Evolutionary conservation across 2,888 invertebrate species (phyloP).

Genomic region (Esperia sulphurella): DNA sequence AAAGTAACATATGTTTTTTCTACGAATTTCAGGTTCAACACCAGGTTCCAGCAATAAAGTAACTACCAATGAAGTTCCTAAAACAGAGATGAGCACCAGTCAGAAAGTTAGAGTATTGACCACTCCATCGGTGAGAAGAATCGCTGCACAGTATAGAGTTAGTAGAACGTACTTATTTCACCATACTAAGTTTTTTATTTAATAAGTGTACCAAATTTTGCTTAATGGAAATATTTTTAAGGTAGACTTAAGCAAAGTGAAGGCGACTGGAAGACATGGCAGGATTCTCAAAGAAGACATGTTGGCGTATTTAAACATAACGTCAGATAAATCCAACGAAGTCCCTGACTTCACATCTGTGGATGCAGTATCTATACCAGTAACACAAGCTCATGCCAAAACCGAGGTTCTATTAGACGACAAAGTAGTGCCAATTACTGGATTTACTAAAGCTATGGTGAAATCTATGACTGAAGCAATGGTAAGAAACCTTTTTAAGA

Average conservation of each 20-base stretch:
- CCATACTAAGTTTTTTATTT: not conserved
- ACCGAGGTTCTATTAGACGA: conserved; percentile 57
- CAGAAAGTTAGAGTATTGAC: conserved; percentile 80
- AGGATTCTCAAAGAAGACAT: conserved; percentile 98
- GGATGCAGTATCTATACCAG: conserved; percentile 35
- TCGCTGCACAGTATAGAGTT: conserved; percentile 94
- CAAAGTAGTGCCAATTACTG: conserved; percentile 84
- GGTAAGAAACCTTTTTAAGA: conserved; percentile 57
- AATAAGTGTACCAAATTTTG: not conserved
- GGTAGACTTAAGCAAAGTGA: conserved; percentile 84
- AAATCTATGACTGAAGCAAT: conserved; percentile 95
- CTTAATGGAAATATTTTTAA: conserved; percentile 41
- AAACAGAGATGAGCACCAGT: conserved; percentile 19
- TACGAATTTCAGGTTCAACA: conserved; percentile 26
- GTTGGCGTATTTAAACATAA: conserved; percentile 81
- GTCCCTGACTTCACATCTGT: conserved; percentile 32
- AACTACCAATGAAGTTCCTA: conserved; percentile 21
- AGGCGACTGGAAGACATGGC: conserved; percentile 91
- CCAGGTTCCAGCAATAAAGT: conserved; percentile 25
- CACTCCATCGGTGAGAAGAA: conserved; percentile 96
- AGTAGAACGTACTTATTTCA: conserved; percentile 21
- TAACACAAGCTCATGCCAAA: conserved; percentile 35
- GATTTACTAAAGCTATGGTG: conserved; percentile 95
- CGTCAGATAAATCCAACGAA: conserved; percentile 73
- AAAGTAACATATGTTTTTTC: not conserved